Conservation (phyloP, 2,888 invertebrate species). For the Xestobium rufovillosum region DNA sequence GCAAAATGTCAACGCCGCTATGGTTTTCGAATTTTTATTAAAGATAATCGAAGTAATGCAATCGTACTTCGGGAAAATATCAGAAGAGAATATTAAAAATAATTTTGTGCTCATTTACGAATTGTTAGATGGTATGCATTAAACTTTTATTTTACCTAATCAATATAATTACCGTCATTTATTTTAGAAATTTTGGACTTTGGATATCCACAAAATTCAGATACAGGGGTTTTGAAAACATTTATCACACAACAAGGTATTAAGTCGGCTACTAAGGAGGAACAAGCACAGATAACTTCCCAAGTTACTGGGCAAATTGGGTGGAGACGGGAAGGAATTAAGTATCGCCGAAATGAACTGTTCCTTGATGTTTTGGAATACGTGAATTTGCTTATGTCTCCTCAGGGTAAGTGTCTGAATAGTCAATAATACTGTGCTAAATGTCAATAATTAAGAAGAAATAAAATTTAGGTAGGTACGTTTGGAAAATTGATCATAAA, state of each 20-base stretch:
- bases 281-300: slow-evolving; percentile 98
- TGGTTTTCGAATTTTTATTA: slow-evolving; percentile 98
- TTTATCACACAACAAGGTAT: slow-evolving; percentile 99
- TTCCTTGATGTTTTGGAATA: slow-evolving; percentile 98
- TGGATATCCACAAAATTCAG: slow-evolving; percentile 99
- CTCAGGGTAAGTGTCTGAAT: slow-evolving; percentile 66
- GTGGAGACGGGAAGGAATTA: slow-evolving; percentile 98
- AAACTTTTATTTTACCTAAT: neutral
- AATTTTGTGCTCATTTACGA: slow-evolving; percentile 99
- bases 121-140: slow-evolving; percentile 78
- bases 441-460: too few relatives aligned
- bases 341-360: slow-evolving; percentile 95
- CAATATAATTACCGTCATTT: slow-evolving; percentile 7
- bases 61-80: slow-evolving; percentile 98
- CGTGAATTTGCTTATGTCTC: slow-evolving; percentile 98
- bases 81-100: slow-evolving; percentile 99
- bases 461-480: too few relatives aligned
- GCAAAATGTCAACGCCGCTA: slow-evolving; percentile 99
- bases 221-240: slow-evolving; percentile 97
- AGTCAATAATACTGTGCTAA: too few relatives aligned
- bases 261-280: slow-evolving; percentile 97
- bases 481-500: too few relatives aligned
- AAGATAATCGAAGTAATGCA: slow-evolving; percentile 99
- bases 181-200: slow-evolving; percentile 92
- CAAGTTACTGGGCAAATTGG: slow-evolving; percentile 96